Evolutionary conservation across 2,797 vertebrate genomes (phyloP).

Genomic region (Aldrovandia affinis): DNA sequence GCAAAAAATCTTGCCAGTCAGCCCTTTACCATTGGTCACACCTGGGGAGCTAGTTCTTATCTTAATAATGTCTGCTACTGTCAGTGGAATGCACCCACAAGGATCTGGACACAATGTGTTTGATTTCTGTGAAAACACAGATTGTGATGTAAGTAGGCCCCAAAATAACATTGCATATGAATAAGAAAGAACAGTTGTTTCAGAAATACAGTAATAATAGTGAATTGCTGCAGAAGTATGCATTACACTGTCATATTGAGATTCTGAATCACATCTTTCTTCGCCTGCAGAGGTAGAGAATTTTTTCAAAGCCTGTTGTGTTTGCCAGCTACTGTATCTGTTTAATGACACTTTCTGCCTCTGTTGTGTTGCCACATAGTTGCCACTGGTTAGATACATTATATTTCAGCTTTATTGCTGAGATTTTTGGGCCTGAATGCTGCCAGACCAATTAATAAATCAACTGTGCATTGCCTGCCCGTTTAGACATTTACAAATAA

Average conservation of each 20-base stretch:
- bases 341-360: background rate
- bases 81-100: background rate
- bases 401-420: background rate
- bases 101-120: background rate
- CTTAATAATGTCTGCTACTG: no score
- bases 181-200: background rate
- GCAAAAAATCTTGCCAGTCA: background rate
- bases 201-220: background rate
- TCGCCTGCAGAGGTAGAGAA: background rate
- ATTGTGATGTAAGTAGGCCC: background rate
- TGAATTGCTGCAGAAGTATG: background rate
- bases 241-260: background rate
- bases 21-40: background rate
- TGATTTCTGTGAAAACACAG: background rate
- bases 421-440: background rate
- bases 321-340: background rate
- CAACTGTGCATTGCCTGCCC: background rate
- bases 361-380: background rate
- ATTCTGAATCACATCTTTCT: background rate
- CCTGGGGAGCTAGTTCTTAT: no score
- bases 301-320: background rate
- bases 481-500: constrained; percentile 13
- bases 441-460: constrained; percentile 15
- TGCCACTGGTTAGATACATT: background rate
- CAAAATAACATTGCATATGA: background rate